phyloP scores from a whole-genome alignment of 1,140 invertebrate genomes.

The Spodoptera frugiperda region DNA sequence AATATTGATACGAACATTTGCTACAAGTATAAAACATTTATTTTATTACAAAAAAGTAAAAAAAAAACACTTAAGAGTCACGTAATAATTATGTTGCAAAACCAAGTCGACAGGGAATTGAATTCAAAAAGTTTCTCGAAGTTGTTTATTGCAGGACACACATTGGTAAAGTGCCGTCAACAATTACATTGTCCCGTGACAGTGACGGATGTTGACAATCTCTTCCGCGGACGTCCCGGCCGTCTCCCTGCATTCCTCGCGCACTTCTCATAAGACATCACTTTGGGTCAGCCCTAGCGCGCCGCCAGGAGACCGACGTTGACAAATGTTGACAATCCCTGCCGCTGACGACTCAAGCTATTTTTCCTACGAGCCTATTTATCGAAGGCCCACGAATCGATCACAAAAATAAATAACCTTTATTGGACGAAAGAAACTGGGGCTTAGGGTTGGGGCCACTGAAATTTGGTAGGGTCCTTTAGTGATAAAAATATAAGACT shows the following conservation, averaged over 20 bases:
- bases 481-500: background rate
- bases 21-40: too few relatives aligned
- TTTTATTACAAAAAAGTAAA: too few relatives aligned
- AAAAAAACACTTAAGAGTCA: too few relatives aligned
- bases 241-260: slow-evolving; percentile 8
- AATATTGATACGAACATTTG: background rate
- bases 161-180: too few relatives aligned
- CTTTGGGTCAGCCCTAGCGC: background rate
- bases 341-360: slow-evolving; percentile 10
- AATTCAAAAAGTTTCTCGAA: too few relatives aligned
- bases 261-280: slow-evolving; percentile 10
- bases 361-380: slow-evolving; percentile 13
- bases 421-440: slow-evolving; percentile 10
- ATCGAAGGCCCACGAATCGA: slow-evolving; percentile 9
- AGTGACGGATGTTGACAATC: slow-evolving; percentile 18
- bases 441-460: background rate
- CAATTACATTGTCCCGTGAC: slow-evolving; percentile 3
- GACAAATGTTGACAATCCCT: slow-evolving; percentile 45
- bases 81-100: too few relatives aligned
- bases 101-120: too few relatives aligned
- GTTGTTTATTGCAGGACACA: too few relatives aligned
- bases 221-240: background rate
- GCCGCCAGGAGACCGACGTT: slow-evolving; percentile 15
- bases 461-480: background rate
- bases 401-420: background rate